Evolutionary conservation across 1,140 invertebrate species (phyloP).

Genomic region (Artemia franciscana): DNA sequence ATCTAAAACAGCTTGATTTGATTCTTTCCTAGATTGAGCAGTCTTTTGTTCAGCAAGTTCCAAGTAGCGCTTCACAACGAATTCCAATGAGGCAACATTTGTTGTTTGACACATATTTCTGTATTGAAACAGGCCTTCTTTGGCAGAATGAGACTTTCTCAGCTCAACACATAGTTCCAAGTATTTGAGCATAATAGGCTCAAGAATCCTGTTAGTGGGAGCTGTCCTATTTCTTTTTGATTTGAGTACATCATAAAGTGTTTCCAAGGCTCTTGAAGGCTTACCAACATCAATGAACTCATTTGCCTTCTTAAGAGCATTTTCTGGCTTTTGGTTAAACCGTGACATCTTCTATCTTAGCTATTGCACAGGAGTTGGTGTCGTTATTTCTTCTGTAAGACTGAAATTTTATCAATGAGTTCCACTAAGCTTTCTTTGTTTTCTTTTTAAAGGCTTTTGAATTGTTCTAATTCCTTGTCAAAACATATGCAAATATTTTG

Average conservation of each 20-base stretch:
- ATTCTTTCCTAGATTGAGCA: slow-evolving; percentile 75
- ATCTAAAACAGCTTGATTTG: slow-evolving; percentile 63
- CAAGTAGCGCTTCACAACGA: slow-evolving; percentile 78
- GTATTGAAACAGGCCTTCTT: slow-evolving; percentile 97
- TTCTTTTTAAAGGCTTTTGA: no score
- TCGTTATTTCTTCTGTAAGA: no score
- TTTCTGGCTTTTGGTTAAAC: not conserved
- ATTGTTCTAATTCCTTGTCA: no score
- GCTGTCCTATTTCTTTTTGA: slow-evolving; percentile 91
- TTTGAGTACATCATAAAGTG: slow-evolving; percentile 95
- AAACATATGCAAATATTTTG: no score
- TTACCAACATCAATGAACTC: slow-evolving; percentile 80
- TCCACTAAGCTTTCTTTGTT: no score
- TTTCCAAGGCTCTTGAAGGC: slow-evolving; percentile 81
- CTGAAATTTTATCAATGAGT: no score
- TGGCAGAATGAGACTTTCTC: slow-evolving; percentile 92
- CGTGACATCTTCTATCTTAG: no score
- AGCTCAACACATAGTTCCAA: slow-evolving; percentile 92
- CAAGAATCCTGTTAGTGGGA: slow-evolving; percentile 70
- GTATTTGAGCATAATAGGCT: slow-evolving; percentile 99
- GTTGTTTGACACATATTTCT: slow-evolving; percentile 95
- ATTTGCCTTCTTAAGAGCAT: not conserved
- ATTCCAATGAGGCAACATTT: slow-evolving; percentile 79
- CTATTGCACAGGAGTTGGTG: no score
- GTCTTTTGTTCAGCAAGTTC: slow-evolving; percentile 85